phyloP scores from a whole-genome alignment of 2,888 invertebrate genomes.

The Tetranychus piercei region DNA sequence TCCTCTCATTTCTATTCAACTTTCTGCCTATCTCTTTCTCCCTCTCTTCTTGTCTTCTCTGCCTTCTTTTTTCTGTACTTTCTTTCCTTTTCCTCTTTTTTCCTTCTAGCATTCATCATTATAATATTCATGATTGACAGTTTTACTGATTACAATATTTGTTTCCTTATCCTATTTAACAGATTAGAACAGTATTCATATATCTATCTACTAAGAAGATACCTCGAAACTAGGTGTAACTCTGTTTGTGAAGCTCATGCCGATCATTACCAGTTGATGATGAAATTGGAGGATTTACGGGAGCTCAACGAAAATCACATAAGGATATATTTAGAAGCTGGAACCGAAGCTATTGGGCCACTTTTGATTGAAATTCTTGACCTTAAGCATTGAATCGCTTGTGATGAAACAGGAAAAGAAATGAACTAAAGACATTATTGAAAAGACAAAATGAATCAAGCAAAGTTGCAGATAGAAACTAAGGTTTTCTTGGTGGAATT shows the following conservation, averaged over 20 bases:
- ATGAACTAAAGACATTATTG: no score
- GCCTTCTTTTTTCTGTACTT: no score
- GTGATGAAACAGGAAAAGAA: no score
- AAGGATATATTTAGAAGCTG: slow-evolving; percentile 73
- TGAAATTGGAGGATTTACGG: slow-evolving; percentile 73
- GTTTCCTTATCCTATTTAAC: neutral
- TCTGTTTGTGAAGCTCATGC: slow-evolving; percentile 23
- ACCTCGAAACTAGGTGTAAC: slow-evolving; percentile 23
- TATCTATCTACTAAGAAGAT: slow-evolving; percentile 25
- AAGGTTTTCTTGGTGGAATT: no score
- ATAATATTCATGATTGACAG: neutral
- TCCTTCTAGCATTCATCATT: no score
- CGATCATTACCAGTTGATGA: slow-evolving; percentile 61
- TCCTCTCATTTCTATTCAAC: no score
- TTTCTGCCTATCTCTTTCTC: no score
- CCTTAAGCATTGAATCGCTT: slow-evolving; percentile 37
- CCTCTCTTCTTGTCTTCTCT: no score
- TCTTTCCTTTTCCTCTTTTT: no score
- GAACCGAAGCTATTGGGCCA: slow-evolving; percentile 76
- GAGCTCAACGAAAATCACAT: slow-evolving; percentile 76
- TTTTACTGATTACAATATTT: neutral
- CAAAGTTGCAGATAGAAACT: no score
- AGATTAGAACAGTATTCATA: slow-evolving; percentile 25
- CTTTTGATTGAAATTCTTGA: slow-evolving; percentile 86
- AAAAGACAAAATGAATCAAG: no score